A percentile compares a stretch with the other conserved stretches of the same genome.
Conservation (phyloP, 2,113 vertebrate genomes). For the Lipotes vexillifer region DNA sequence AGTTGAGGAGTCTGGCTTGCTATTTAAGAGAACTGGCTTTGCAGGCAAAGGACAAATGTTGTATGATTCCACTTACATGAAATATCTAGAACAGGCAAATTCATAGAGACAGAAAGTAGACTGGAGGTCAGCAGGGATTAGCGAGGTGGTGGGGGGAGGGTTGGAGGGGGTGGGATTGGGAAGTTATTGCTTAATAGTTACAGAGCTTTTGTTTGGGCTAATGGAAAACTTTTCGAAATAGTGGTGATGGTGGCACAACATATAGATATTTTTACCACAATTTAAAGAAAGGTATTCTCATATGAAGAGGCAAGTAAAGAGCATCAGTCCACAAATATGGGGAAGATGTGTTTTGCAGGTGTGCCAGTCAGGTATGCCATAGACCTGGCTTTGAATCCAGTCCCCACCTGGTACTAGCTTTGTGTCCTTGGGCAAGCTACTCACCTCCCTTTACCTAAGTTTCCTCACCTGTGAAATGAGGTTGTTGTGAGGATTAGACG, state of each 20-base stretch:
- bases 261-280: not conserved
- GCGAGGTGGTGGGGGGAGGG: accelerated
- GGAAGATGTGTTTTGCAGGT: not conserved
- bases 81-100: not conserved
- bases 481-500: not conserved
- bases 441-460: not conserved
- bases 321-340: not conserved
- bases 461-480: not conserved
- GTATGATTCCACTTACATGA: not conserved
- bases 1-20: not conserved
- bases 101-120: not conserved
- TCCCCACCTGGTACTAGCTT: not conserved
- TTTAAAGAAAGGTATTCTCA: not conserved
- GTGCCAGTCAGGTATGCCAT: too few species aligned
- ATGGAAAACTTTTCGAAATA: not conserved
- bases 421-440: not conserved
- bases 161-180: too few species aligned
- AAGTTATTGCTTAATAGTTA: not conserved
- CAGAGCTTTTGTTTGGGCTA: not conserved
- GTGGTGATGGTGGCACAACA: not conserved
- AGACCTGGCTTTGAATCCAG: not conserved
- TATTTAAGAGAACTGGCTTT: not conserved
- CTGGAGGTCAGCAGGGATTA: not conserved
- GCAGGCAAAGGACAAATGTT: not conserved
- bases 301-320: not conserved